Evolutionary conservation across 2,113 vertebrate genomes (phyloP), one percentile per base, ranked within the genome.

Genomic region (Phoenicopterus ruber): DNA sequence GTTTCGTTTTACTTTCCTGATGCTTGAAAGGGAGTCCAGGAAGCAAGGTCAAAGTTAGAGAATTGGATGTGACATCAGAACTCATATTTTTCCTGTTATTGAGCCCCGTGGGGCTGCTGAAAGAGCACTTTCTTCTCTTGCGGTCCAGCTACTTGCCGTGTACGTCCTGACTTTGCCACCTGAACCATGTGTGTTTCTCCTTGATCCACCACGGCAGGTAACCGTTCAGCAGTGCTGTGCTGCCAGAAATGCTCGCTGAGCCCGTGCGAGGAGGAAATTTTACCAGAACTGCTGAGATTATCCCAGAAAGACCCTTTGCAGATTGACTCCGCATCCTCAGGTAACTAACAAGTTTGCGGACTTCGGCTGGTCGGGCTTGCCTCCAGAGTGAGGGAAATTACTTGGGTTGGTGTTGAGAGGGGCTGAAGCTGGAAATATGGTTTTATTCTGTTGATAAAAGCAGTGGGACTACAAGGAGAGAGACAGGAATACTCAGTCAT

Each of bases 241-340:
- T 97, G 91, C 97, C 97, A 98, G 98, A 98, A 97, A 98, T 98
- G 98, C 96, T 97, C 13, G 42, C 98, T 96, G 98, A 97, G 97
- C 95, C 96, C 78, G 96, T 94, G 95, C 82, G 32, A 95, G 97
- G 94, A 93, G 94, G 94, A 96, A 96, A 94, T 97, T 83, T 97
- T 92, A 96, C 87, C 94, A 91, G 91, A 93, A 91, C 90, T 97
- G 96, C 97, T 97, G 97, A 96, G 86, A 82, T 93, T 91, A 89
- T 92, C 86, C 95, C 94, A 87, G 95, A 96, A 90, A 92, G 95
- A 94, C 85, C 90, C 92, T 96, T 91, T 94, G 97, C 96, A 96
- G 97, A 95, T 44, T 98, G 98, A 98, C 97, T 98, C 95, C 65
- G 52, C 96, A 90, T 83, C 92, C 95, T 92, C 92, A 98, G 98